Base-by-base conservation (phyloP, 1,140 invertebrate genomes). In the Drosophila cardini region DNA sequence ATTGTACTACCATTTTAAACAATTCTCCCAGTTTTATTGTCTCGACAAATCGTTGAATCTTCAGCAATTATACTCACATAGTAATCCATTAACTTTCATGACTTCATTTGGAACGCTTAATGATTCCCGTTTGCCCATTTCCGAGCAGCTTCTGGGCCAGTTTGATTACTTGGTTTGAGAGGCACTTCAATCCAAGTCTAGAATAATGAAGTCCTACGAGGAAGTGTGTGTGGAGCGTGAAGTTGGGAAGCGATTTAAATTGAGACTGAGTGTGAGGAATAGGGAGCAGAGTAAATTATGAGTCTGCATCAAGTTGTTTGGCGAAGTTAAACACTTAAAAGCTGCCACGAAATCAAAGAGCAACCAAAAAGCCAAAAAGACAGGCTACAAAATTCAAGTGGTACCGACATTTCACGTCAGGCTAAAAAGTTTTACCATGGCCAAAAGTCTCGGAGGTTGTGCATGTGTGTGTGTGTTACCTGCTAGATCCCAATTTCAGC, bases 281-380 rank as follows among this genome's bases (percentile, higher is more conserved):
- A 36, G 34, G 10, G 34, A 36, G 38, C 3, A 40, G 9, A 13
- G 57, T 85, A 70, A 80, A 80, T 85, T 85, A 75, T 85, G 70
- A 71, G 76, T 63, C 73, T 74, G 81, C 74, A 78, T 64, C 69
- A 63, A 80, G 48, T 52, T 68, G 6, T 10, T 10, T 40, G 36
- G 21, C 43, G 50, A 85, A 78, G 77, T 72, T 85, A 69, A 77
- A 65, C 77, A 85, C 81, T 85, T 85, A 72, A 80, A 77, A 80
- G 65, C 70, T 85, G 70, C 81, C 73, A 78, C 61, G 62, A 85
- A 84, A 85, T 85, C 81, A 85, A 78, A 85, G 61, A 77, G 70
- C 65, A 69, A 5, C 21, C 21, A 26, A 26, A 26, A 26, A 26
- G 21, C 21, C 21, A 26, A 26, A 26, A 26, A 26, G 38, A 42